phyloP scores from a whole-genome alignment of 2,797 vertebrate genomes.

The Alectoris magna region DNA sequence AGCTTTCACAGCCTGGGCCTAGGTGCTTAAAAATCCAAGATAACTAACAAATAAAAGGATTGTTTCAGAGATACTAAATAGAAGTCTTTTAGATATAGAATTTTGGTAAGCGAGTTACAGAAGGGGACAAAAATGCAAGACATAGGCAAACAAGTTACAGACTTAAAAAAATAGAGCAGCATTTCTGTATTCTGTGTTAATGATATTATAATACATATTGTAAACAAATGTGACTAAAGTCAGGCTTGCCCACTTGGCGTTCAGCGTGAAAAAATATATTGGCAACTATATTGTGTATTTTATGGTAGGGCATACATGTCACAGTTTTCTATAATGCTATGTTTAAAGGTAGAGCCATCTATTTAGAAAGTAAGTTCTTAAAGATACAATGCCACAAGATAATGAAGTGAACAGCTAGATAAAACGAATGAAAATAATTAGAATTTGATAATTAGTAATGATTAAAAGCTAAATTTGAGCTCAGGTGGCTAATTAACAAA shows the following conservation, averaged over 20 bases:
- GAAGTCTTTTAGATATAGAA: background rate
- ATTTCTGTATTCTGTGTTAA: accelerated
- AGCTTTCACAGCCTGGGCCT: background rate
- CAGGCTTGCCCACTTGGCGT: background rate
- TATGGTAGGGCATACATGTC: accelerated
- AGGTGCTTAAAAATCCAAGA: background rate
- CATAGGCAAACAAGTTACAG: background rate
- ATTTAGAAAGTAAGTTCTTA: background rate
- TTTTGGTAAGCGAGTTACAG: background rate
- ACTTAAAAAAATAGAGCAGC: background rate
- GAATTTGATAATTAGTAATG: background rate
- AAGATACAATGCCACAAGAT: background rate
- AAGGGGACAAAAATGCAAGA: background rate
- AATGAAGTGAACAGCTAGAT: background rate
- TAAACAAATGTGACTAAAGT: accelerated
- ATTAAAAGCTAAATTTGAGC: background rate
- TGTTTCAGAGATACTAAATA: background rate
- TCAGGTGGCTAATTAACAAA: background rate
- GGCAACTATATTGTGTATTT: background rate
- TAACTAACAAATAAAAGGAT: background rate
- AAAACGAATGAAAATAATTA: background rate
- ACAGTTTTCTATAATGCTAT: background rate
- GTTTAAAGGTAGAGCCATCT: background rate
- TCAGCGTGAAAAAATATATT: background rate
- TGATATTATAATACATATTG: background rate